These are phyloP conservation scores for Euproctis similis DNA, from an alignment of 2,888 invertebrate species.

Conservation along the genomic window DNA sequence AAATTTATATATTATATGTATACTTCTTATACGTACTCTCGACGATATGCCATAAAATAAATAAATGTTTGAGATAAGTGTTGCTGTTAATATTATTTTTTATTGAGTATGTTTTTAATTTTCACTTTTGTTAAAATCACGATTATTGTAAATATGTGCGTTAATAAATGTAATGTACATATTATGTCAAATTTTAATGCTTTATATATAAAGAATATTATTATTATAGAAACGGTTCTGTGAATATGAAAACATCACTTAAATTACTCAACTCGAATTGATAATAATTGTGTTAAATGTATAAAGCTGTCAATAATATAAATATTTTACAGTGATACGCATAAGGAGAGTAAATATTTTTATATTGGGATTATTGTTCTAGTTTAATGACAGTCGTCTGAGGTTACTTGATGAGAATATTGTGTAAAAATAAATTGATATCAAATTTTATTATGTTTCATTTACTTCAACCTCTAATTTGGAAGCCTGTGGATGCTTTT, in stretches of 20 bases:
- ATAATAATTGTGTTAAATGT: slow-evolving; percentile 49
- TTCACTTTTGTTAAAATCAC: slow-evolving; percentile 14
- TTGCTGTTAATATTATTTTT: slow-evolving; percentile 61
- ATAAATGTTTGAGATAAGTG: slow-evolving; percentile 66
- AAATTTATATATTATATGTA: slow-evolving; percentile 40
- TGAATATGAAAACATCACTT: slow-evolving; percentile 28
- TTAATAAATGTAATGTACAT: slow-evolving; percentile 45
- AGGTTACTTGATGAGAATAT: slow-evolving; percentile 65
- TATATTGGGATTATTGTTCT: slow-evolving; percentile 73
- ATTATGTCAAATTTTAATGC: slow-evolving; percentile 21
- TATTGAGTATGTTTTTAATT: slow-evolving; percentile 33
- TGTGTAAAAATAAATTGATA: slow-evolving; percentile 68
- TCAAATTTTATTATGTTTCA: slow-evolving; percentile 25
- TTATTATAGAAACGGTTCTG: slow-evolving; percentile 21
- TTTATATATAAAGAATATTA: slow-evolving; percentile 20
- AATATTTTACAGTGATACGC: slow-evolving; percentile 34
- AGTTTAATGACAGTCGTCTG: slow-evolving; percentile 58
- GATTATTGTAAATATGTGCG: slow-evolving; percentile 42
- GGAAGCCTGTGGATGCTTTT: no score
- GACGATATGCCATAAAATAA: slow-evolving; percentile 71
- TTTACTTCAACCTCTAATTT: slow-evolving; percentile 3
- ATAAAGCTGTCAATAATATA: slow-evolving; percentile 61
- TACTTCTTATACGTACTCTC: slow-evolving; percentile 52
- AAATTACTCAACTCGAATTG: slow-evolving; percentile 29
- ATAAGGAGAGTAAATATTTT: slow-evolving; percentile 72